Evolutionary conservation across 2,113 vertebrate species (phyloP).

Genomic region (Erpornis zantholeuca): DNA sequence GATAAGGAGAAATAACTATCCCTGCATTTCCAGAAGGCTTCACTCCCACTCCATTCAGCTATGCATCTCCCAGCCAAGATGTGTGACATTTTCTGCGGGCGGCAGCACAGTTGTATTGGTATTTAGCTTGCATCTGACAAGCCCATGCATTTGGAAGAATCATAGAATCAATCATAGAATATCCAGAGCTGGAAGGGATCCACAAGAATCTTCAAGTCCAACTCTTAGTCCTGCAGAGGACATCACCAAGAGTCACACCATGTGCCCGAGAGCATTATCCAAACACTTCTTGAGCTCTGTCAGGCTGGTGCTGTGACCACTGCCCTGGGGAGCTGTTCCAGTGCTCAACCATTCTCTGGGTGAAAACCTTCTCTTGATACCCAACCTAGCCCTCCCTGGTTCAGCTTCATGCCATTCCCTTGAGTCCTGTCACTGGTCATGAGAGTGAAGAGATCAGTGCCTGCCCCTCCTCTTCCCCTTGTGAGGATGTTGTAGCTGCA

Average conservation of each 20-base stretch:
- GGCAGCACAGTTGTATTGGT: neutral
- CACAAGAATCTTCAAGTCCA: neutral
- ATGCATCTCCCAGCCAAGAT: neutral
- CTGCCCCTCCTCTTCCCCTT: neutral
- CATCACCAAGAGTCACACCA: neutral
- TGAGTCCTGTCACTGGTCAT: neutral
- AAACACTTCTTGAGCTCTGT: fast-evolving
- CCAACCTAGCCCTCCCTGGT: neutral
- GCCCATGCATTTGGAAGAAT: neutral
- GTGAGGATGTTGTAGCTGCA: fast-evolving
- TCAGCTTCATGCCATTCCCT: neutral
- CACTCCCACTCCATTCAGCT: neutral
- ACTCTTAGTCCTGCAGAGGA: fast-evolving
- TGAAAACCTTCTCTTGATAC: neutral
- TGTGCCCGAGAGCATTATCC: neutral
- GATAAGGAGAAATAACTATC: neutral
- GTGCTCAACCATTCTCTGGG: neutral
- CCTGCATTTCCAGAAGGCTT: neutral
- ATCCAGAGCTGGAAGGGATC: neutral
- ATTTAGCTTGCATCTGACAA: neutral
- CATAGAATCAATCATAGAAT: neutral
- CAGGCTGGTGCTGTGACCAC: neutral
- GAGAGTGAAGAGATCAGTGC: fast-evolving
- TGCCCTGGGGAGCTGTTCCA: neutral
- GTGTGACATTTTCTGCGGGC: neutral